phyloP scores from a whole-genome alignment of 64 coral and sea anemone genomes.

The Stylophora pistillata region DNA sequence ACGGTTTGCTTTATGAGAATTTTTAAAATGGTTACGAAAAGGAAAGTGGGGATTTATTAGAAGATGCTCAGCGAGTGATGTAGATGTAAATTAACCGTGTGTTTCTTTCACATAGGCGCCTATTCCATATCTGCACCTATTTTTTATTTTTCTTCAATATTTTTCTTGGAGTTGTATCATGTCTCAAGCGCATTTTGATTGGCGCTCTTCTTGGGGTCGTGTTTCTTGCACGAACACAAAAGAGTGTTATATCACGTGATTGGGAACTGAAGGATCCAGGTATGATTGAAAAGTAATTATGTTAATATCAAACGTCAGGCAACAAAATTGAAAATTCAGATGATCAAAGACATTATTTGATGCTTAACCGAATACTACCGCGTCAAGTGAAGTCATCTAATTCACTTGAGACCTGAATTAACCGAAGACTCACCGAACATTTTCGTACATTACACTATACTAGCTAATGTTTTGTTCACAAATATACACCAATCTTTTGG shows the following conservation, averaged over 20 bases:
- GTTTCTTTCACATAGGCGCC: conserved; percentile 42
- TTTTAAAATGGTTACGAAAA: too few relatives aligned
- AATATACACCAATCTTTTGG: too few relatives aligned
- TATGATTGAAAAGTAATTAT: neutral
- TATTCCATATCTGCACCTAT: conserved; percentile 79
- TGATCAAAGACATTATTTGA: too few relatives aligned
- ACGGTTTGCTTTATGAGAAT: too few relatives aligned
- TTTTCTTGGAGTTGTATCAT: conserved; percentile 81
- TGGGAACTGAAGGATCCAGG: conserved; percentile 80
- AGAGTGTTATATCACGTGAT: conserved; percentile 72
- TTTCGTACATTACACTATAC: too few relatives aligned
- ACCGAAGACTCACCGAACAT: too few relatives aligned
- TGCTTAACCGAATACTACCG: too few relatives aligned
- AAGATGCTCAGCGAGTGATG: neutral
- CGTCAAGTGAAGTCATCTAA: too few relatives aligned
- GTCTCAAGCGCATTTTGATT: conserved; percentile 64
- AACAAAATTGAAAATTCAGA: too few relatives aligned
- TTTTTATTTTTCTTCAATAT: conserved; percentile 90
- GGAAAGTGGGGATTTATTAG: neutral
- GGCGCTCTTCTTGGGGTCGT: conserved; percentile 62
- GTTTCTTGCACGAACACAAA: conserved; percentile 80
- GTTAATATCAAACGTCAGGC: neutral
- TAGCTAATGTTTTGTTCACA: too few relatives aligned
- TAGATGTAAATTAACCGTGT: neutral
- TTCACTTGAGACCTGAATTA: too few relatives aligned